Conservation (phyloP, 2,113 vertebrate species). For the Corvus hawaiiensis region DNA sequence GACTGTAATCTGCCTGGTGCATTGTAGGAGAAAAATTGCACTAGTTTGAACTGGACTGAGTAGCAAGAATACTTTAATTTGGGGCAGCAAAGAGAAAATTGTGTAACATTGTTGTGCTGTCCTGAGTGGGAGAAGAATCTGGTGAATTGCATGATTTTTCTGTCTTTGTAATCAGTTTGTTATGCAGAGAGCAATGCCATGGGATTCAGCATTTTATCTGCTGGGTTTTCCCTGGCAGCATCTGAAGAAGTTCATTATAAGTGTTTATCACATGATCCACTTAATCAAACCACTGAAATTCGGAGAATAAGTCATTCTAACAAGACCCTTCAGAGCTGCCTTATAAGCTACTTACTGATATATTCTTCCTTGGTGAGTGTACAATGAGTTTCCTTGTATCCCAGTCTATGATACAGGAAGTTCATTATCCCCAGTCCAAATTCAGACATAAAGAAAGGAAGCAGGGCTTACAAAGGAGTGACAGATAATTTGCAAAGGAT, state of each 20-base stretch:
- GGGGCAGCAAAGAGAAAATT: conserved; percentile 15
- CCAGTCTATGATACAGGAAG: conserved; percentile 69
- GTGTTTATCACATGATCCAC: conserved; percentile 69
- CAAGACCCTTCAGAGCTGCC: conserved; percentile 67
- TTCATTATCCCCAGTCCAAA: conserved; percentile 66
- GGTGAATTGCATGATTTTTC: conserved; percentile 45
- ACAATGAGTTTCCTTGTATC: conserved; percentile 75
- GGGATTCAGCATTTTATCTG: conserved; percentile 62
- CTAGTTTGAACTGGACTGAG: conserved; percentile 7
- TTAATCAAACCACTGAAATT: conserved; percentile 71
- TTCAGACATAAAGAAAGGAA: conserved; percentile 65
- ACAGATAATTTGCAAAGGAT: conserved; percentile 66
- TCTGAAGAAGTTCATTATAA: conserved; percentile 73
- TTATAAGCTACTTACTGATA: conserved; percentile 70
- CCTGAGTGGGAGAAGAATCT: conserved; percentile 10
- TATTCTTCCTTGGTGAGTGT: conserved; percentile 52
- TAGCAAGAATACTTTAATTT: background rate
- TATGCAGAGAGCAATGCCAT: conserved; percentile 39
- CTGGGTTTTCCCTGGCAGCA: conserved; percentile 69
- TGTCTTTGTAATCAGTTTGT: conserved; percentile 45
- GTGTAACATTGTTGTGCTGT: conserved; percentile 52
- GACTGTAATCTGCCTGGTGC: background rate
- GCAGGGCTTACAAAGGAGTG: conserved; percentile 60
- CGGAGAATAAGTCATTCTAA: conserved; percentile 69
- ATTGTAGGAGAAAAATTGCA: background rate